These are phyloP conservation scores for Oegoconia quadripuncta DNA, from an alignment of 2,888 invertebrate species.

Conservation along the genomic window DNA sequence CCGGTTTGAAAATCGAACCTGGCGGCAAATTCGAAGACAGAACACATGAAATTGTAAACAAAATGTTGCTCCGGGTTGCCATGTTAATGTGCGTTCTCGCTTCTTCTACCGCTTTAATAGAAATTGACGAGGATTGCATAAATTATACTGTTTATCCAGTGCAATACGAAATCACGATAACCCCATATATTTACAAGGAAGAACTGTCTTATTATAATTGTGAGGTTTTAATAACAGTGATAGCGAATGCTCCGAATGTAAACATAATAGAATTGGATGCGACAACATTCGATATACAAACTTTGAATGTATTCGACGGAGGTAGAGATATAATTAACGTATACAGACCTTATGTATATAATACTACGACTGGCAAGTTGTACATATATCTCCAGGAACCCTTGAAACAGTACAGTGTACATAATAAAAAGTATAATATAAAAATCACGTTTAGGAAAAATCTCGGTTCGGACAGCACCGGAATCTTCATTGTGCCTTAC, in stretches of 20 bases:
- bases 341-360: constrained; percentile 50
- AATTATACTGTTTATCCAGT: constrained; percentile 70
- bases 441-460: constrained; percentile 49
- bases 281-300: constrained; percentile 47
- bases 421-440: constrained; percentile 43
- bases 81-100: constrained; percentile 4
- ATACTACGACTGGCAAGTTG: constrained; percentile 43
- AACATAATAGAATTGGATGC: constrained; percentile 56
- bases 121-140: constrained; percentile 53
- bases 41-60: constrained; percentile 16
- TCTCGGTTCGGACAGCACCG: constrained; percentile 38
- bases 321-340: constrained; percentile 47
- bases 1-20: constrained; percentile 15
- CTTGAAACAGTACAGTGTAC: constrained; percentile 40
- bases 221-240: constrained; percentile 57
- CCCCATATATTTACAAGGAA: constrained; percentile 45
- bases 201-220: constrained; percentile 53
- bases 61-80: constrained; percentile 22
- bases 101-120: neutral
- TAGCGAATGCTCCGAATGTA: constrained; percentile 57
- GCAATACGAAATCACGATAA: constrained; percentile 60
- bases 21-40: constrained; percentile 24
- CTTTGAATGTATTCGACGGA: constrained; percentile 49
- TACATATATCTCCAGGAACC: constrained; percentile 54
- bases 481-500: constrained; percentile 55